These are phyloP conservation scores for Diarsia brunnea DNA, from an alignment of 2,888 invertebrate species.

Conservation along the genomic window DNA sequence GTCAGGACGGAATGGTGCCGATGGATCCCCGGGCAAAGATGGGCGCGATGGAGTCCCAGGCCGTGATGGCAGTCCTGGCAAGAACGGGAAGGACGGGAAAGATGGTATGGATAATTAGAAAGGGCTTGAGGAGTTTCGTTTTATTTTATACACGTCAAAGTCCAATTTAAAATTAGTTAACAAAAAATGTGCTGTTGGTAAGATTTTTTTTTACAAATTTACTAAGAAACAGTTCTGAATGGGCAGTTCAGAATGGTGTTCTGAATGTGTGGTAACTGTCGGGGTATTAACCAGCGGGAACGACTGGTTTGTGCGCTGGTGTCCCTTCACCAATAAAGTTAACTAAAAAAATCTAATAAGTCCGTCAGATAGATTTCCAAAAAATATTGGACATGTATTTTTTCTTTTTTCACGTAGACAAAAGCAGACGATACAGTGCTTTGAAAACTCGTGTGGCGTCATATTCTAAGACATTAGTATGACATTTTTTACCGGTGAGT, in stretches of 20 bases:
- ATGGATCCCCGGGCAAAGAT: slow-evolving; percentile 94
- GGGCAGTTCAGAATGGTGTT: neutral
- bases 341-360: too few relatives aligned
- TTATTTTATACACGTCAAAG: neutral
- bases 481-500: too few relatives aligned
- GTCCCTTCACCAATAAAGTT: too few relatives aligned
- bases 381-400: too few relatives aligned
- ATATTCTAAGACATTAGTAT: too few relatives aligned
- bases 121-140: neutral
- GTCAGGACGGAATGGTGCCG: slow-evolving; percentile 96
- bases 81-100: slow-evolving; percentile 88
- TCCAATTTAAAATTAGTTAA: neutral
- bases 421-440: too few relatives aligned
- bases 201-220: neutral
- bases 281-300: too few relatives aligned
- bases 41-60: slow-evolving; percentile 93
- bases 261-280: neutral
- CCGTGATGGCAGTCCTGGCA: slow-evolving; percentile 93
- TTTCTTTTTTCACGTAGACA: too few relatives aligned
- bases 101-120: slow-evolving; percentile 75
- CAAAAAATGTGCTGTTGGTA: neutral
- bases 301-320: too few relatives aligned
- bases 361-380: too few relatives aligned
- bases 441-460: too few relatives aligned
- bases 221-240: neutral